phyloP scores from a whole-genome alignment of 2,888 invertebrate species.

The Nineta flava region DNA sequence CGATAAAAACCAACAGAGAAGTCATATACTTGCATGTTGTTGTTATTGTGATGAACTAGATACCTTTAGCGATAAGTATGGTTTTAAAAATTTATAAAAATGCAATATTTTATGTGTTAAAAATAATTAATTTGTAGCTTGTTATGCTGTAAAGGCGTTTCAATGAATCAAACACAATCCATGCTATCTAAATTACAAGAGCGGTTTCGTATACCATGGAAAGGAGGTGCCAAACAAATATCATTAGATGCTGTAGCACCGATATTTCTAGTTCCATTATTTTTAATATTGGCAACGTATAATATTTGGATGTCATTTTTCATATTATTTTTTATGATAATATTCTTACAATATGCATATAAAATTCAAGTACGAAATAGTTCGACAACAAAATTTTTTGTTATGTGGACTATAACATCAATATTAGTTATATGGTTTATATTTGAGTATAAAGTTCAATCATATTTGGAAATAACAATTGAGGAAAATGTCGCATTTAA shows the following conservation, averaged over 20 bases:
- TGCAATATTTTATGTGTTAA: not conserved
- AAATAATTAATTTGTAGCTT: conserved; percentile 23
- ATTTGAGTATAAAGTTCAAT: conserved; percentile 55
- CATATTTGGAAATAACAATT: conserved; percentile 50
- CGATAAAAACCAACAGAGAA: conserved; percentile 30
- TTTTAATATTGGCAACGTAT: conserved; percentile 31
- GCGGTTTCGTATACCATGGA: conserved; percentile 39
- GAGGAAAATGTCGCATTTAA: conserved; percentile 45
- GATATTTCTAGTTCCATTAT: conserved; percentile 29
- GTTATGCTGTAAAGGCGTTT: conserved; percentile 23
- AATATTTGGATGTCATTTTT: conserved; percentile 26
- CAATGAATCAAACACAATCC: conserved; percentile 20
- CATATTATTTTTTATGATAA: conserved; percentile 15
- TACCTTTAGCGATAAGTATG: conserved; percentile 35
- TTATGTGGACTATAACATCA: conserved; percentile 57
- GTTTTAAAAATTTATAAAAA: conserved; percentile 1
- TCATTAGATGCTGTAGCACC: conserved; percentile 33
- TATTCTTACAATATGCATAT: conserved; percentile 1
- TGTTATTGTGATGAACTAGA: conserved; percentile 41
- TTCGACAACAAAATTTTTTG: conserved; percentile 53
- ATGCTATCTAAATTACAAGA: conserved; percentile 34
- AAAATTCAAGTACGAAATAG: conserved; percentile 12
- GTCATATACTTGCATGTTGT: conserved; percentile 38
- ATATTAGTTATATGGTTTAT: conserved; percentile 45
- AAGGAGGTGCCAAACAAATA: conserved; percentile 38